Evolutionary conservation across 2,113 vertebrate genomes (phyloP).

Genomic region (Dolichallabes microphthalmus): DNA sequence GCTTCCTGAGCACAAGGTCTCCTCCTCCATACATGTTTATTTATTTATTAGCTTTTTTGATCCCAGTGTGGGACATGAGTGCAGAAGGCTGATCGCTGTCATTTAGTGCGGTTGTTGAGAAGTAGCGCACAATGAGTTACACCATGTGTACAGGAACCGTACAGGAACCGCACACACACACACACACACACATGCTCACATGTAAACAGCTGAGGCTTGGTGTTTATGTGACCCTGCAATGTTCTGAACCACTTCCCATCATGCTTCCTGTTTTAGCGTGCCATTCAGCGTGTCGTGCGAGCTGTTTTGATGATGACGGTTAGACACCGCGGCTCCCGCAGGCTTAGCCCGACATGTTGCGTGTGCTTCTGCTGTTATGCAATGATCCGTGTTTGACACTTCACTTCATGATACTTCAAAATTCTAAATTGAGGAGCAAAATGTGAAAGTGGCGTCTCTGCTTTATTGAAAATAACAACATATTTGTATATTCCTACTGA

Average conservation of each 20-base stretch:
- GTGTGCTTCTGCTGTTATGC: background rate
- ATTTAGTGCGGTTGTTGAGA: background rate
- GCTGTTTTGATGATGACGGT: constrained; percentile 15
- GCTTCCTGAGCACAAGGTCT: background rate
- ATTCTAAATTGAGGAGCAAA: no score
- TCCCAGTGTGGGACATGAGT: background rate
- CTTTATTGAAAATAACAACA: background rate
- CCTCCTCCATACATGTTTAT: background rate
- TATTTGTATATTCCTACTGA: background rate
- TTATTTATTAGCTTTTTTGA: background rate
- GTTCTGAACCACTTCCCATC: constrained; percentile 4
- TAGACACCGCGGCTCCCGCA: background rate
- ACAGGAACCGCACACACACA: background rate
- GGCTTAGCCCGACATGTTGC: background rate
- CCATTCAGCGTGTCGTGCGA: background rate
- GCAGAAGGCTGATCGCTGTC: background rate
- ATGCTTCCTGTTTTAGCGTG: constrained; percentile 10
- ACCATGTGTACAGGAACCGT: background rate
- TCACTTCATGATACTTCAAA: background rate
- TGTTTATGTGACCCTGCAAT: background rate
- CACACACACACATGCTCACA: background rate
- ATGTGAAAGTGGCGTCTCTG: background rate
- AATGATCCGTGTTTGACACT: no score
- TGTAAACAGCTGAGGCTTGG: background rate
- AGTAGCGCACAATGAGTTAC: background rate